These are phyloP conservation scores for Meiosimyza platycephala DNA, from an alignment of 2,888 invertebrate species.

Conservation along the genomic window DNA sequence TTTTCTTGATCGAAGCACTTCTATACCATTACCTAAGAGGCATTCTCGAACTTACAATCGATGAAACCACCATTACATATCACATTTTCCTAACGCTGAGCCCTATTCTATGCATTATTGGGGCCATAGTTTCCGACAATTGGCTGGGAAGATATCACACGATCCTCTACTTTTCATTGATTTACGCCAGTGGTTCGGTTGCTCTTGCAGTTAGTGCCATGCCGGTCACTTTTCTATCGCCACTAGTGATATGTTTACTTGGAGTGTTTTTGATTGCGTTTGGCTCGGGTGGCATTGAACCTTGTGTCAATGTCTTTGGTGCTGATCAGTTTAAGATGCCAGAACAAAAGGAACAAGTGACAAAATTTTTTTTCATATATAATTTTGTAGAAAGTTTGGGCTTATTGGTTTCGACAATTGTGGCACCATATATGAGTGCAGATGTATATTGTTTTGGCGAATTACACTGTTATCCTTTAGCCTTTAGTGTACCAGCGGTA, in stretches of 20 bases:
- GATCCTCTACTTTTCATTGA: slow-evolving; percentile 78
- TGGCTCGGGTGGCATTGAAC: slow-evolving; percentile 85
- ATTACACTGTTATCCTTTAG: slow-evolving; percentile 76
- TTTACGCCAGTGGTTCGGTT: slow-evolving; percentile 77
- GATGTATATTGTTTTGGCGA: slow-evolving; percentile 74
- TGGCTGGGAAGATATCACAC: slow-evolving; percentile 81
- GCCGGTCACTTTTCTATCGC: slow-evolving; percentile 68
- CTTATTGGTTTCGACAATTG: slow-evolving; percentile 76
- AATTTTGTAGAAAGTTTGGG: slow-evolving; percentile 77
- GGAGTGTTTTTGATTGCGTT: slow-evolving; percentile 77
- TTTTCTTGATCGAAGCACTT: slow-evolving; percentile 71
- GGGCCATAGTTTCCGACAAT: slow-evolving; percentile 83
- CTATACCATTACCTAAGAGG: slow-evolving; percentile 78
- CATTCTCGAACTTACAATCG: slow-evolving; percentile 72
- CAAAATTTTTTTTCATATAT: slow-evolving; percentile 79
- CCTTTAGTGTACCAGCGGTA: slow-evolving; percentile 81
- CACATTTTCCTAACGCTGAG: slow-evolving; percentile 79
- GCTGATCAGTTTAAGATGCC: slow-evolving; percentile 80
- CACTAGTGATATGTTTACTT: slow-evolving; percentile 70
- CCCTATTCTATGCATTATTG: slow-evolving; percentile 80
- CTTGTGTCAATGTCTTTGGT: slow-evolving; percentile 83
- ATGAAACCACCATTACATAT: slow-evolving; percentile 77
- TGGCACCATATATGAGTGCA: slow-evolving; percentile 79
- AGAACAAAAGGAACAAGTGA: slow-evolving; percentile 73
- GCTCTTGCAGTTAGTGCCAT: slow-evolving; percentile 73